Evolutionary conservation across 2,888 invertebrate species (phyloP), one percentile per base, ranked within the genome.

Genomic region (Blastobasis adustella): DNA sequence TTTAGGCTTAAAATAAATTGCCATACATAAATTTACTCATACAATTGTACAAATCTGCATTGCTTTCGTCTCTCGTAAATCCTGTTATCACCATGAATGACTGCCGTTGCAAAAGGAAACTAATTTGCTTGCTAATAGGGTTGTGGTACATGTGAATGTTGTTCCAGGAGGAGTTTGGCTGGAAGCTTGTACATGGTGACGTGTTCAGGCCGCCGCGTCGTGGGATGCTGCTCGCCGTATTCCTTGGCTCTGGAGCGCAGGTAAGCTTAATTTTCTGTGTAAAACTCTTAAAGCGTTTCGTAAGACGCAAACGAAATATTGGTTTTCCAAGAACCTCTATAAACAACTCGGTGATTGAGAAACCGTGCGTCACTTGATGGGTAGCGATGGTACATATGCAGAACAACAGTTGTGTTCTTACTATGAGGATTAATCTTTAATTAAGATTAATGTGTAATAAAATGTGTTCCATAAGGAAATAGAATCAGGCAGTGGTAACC

Each of bases 181-280:
- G 99, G 99, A 99, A 99, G 80, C 82, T 99, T 60, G 99, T 99
- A 0, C 98, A 99, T 72, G 99, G 98, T 0, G 99, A 99, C 79
- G 98, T 99, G 4, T 99, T 99, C 83, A 89, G 99, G 42, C 98
- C 99, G 5, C 98, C 99, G 1, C 91, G 97, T 3, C 96, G 98
- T 69, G 98, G 98, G 54, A 98, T 99, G 98, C 79, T 99, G 10
- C 90, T 99, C 10, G 95, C 98, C 0, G 97, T 99, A 0, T 93
- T 98, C 67, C 91, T 98, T n/a, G 99, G 99, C 8, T 97, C 96
- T 46, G 99, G 99, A 23, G 92, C 96, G 10, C 99, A 99, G 91
- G 96, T 98, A 10, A 7, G 45, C 23, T 23, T 23, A 23, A 23
- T 23, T 23, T 23, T 23, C 3, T 23, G 42, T 10, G 8, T 23